Percentiles rank a stretch among this genome's conserved stretches.
These are phyloP conservation scores for Philereme vetulata DNA, from an alignment of 2,888 invertebrate species.

Conservation along the genomic window DNA sequence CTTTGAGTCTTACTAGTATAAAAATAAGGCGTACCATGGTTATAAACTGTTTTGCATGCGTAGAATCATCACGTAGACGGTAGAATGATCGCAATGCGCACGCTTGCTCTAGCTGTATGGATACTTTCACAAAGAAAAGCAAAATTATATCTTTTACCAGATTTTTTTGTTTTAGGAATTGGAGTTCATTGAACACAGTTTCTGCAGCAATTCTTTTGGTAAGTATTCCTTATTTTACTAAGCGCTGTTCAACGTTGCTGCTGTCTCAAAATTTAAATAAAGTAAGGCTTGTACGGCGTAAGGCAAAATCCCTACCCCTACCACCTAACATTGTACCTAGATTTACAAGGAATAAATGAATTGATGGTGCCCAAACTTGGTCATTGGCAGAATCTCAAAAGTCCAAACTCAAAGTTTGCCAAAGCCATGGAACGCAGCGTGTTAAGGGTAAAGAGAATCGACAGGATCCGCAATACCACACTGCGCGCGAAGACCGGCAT, in stretches of 20 bases:
- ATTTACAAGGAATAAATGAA: too few species aligned
- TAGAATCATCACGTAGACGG: conserved; percentile 52
- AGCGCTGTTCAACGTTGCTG: background rate
- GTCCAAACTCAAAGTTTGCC: too few species aligned
- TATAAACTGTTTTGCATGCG: conserved; percentile 40
- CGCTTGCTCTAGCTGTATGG: conserved; percentile 49
- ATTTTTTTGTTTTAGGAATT: conserved; percentile 29
- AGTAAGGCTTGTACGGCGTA: too few species aligned
- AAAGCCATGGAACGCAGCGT: too few species aligned
- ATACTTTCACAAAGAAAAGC: conserved; percentile 55
- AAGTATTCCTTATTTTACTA: background rate
- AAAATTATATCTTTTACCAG: conserved; percentile 13
- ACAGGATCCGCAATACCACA: too few species aligned
- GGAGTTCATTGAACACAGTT: conserved; percentile 6
- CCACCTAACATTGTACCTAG: too few species aligned
- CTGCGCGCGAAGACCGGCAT: too few species aligned
- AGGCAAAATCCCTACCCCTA: too few species aligned
- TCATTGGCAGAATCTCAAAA: too few species aligned
- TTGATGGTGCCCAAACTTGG: too few species aligned
- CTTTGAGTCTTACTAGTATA: conserved; percentile 13
- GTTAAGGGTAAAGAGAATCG: too few species aligned
- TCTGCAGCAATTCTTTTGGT: conserved; percentile 10
- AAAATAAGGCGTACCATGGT: conserved; percentile 16
- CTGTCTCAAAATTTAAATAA: too few species aligned
- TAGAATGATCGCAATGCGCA: conserved; percentile 47